Conservation (phyloP, 1,140 invertebrate species). For the Zaprionus camerounensis region DNA sequence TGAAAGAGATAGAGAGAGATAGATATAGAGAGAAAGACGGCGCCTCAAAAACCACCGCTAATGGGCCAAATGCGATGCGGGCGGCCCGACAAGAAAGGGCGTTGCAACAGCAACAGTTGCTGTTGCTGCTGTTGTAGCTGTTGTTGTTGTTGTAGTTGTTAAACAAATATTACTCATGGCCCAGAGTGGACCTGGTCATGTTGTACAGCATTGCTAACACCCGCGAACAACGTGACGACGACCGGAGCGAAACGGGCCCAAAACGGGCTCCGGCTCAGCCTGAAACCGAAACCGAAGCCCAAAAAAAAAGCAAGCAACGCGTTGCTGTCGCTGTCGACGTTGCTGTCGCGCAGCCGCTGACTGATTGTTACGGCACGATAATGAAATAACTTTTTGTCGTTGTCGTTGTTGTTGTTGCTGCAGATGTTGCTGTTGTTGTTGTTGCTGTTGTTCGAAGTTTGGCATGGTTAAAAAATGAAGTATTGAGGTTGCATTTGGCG, state of each 20-base stretch:
- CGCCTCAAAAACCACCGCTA: conserved; percentile 37
- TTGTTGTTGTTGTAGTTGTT: conserved; percentile 48
- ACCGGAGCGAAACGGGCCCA: conserved; percentile 34
- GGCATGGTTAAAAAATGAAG: conserved; percentile 8
- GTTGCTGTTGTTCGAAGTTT: background rate
- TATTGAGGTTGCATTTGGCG: conserved; percentile 25
- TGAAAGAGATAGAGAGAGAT: background rate
- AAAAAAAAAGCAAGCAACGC: conserved; percentile 21
- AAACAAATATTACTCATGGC: conserved; percentile 79
- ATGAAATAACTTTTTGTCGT: conserved; percentile 66
- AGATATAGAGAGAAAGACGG: conserved; percentile 37
- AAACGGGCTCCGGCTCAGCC: background rate
- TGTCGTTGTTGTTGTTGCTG: conserved; percentile 7
- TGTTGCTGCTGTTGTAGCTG: conserved; percentile 15
- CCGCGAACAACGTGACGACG: conserved; percentile 75
- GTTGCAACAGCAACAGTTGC: conserved; percentile 38
- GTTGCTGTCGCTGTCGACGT: conserved; percentile 36
- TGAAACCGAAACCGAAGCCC: conserved; percentile 9
- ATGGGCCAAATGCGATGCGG: conserved; percentile 50
- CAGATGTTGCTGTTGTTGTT: conserved; percentile 10
- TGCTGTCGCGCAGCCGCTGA: conserved; percentile 50
- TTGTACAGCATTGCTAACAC: conserved; percentile 79
- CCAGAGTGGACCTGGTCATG: conserved; percentile 51
- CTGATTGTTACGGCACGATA: conserved; percentile 78
- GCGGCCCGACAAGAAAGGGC: conserved; percentile 75